A percentile compares a stretch with the other conserved stretches of the same genome.
Conservation (phyloP, 2,888 invertebrate genomes). For the Eupithecia pulchellata region DNA sequence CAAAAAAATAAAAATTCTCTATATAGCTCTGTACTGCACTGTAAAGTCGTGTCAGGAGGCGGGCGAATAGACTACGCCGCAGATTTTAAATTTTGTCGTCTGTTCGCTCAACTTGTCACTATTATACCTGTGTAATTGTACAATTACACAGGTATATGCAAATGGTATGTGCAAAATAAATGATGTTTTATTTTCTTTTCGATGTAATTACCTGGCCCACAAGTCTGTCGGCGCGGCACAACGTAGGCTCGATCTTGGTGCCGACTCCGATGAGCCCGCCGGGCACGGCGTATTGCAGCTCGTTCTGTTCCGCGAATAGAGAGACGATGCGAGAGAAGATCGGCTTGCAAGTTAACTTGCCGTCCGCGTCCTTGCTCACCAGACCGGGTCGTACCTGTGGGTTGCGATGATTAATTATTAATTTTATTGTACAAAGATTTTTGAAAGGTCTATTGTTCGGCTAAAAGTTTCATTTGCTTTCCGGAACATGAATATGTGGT, state of each 20-base stretch:
- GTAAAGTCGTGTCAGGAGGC: too few relatives aligned
- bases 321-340: slow-evolving; percentile 99
- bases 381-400: slow-evolving; percentile 94
- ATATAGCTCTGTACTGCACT: too few relatives aligned
- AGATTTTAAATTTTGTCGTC: too few relatives aligned
- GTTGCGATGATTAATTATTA: background rate
- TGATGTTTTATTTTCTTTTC: too few relatives aligned
- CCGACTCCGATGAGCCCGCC: slow-evolving; percentile 99
- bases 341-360: slow-evolving; percentile 97
- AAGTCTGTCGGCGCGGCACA: slow-evolving; percentile 98
- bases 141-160: too few relatives aligned
- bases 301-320: slow-evolving; percentile 98
- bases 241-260: slow-evolving; percentile 99
- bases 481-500: background rate
- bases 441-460: background rate
- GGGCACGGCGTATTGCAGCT: slow-evolving; percentile 98
- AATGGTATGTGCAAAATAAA: too few relatives aligned
- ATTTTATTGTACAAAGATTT: background rate
- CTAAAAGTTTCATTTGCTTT: background rate
- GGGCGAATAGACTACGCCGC: too few relatives aligned
- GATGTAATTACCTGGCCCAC: slow-evolving; percentile 93
- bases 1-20: too few relatives aligned
- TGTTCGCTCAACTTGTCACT: too few relatives aligned
- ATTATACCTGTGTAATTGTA: too few relatives aligned
- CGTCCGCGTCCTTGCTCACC: slow-evolving; percentile 98